Conservation (phyloP, 2,888 invertebrate genomes). For the Gastrophysa polygoni region DNA sequence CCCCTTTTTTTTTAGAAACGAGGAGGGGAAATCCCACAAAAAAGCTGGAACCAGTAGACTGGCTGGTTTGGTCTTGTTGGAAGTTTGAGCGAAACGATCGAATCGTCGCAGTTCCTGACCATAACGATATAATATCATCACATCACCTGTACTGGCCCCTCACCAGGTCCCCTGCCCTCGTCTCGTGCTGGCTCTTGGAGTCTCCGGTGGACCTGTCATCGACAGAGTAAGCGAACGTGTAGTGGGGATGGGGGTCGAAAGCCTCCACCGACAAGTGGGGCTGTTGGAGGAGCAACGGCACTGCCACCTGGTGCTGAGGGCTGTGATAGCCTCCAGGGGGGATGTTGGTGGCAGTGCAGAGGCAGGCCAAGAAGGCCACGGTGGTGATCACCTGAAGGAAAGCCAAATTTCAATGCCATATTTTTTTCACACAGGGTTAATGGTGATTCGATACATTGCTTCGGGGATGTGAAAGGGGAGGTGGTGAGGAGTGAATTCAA, state of each 20-base stretch:
- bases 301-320: conserved; percentile 35
- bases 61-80: too few relatives aligned
- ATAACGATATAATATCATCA: too few relatives aligned
- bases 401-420: too few relatives aligned
- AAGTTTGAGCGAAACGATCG: too few relatives aligned
- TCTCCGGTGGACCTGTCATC: conserved; percentile 49
- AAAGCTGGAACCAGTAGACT: too few relatives aligned
- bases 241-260: conserved; percentile 54
- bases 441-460: neutral
- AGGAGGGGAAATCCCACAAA: too few relatives aligned
- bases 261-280: conserved; percentile 51
- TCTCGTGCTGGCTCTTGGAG: conserved; percentile 55
- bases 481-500: too few relatives aligned
- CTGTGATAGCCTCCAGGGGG: neutral
- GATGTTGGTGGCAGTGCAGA: neutral
- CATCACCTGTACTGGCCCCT: conserved; percentile 55
- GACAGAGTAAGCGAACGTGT: conserved; percentile 52
- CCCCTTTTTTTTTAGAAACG: too few relatives aligned
- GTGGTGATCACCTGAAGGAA: neutral
- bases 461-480: neutral
- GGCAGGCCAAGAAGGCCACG: neutral
- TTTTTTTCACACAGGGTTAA: too few relatives aligned
- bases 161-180: conserved; percentile 47
- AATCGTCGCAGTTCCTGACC: too few relatives aligned
- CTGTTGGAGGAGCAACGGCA: conserved; percentile 42